Percentiles rank a stretch among this genome's conserved stretches.
These are phyloP conservation scores for Melanophora roralis DNA, from an alignment of 2,888 invertebrate species.

Conservation along the genomic window DNA sequence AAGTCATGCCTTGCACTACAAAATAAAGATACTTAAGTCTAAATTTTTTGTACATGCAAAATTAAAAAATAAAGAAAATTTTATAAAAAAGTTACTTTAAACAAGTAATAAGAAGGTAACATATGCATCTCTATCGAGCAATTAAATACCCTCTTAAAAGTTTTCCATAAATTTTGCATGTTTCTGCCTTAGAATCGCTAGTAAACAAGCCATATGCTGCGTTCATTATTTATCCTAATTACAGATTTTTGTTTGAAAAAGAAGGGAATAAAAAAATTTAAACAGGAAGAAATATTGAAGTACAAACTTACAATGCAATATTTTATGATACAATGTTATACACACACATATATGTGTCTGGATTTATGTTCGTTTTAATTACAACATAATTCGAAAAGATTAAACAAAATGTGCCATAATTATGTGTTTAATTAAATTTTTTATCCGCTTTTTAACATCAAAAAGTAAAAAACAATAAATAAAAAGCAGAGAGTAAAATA, in stretches of 20 bases:
- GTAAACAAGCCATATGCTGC: constrained; percentile 56
- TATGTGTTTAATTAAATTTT: constrained; percentile 65
- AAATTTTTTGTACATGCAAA: background rate
- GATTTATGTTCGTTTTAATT: constrained; percentile 31
- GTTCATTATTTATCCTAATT: constrained; percentile 60
- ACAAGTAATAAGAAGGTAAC: constrained; percentile 44
- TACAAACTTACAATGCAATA: constrained; percentile 35
- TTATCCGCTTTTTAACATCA: constrained; percentile 34
- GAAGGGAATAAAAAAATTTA: background rate
- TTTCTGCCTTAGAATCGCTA: constrained; percentile 49
- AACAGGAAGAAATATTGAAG: constrained; percentile 41
- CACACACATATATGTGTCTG: background rate
- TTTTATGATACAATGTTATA: constrained; percentile 5
- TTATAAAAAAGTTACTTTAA: constrained; percentile 17
- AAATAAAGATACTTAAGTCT: constrained; percentile 28
- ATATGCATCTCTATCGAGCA: constrained; percentile 54
- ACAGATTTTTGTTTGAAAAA: constrained; percentile 29
- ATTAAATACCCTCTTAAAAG: constrained; percentile 55
- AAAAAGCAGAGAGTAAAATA: background rate
- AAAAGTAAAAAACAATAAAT: too few relatives aligned
- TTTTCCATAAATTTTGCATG: constrained; percentile 16
- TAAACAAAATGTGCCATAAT: constrained; percentile 60
- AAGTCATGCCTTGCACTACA: constrained; percentile 48
- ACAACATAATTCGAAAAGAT: constrained; percentile 39
- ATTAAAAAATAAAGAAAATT: background rate